Base-by-base conservation (phyloP, 1,140 invertebrate species). In the Globodera ellingtonae region DNA sequence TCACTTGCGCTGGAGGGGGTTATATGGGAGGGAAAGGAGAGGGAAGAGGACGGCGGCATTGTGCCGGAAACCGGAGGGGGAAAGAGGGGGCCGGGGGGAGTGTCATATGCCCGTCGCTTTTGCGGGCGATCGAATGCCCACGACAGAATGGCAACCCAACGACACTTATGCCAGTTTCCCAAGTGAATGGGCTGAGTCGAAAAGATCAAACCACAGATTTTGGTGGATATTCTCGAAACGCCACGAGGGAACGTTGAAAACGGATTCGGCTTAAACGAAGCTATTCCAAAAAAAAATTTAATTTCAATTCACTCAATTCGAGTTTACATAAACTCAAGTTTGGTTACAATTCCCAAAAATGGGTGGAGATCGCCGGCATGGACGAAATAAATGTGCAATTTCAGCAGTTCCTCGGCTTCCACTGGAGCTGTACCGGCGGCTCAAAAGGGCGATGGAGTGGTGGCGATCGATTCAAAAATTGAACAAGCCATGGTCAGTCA, bases 401-500 rank as follows among this genome's bases (percentile, higher is more conserved):
- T 77, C 24, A 77, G 75, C 69, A 69, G 75, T 67, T 77, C 75
- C 18, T 77, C 75, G 46, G 70, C 70, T 4, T 69, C 69, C 35
- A 82, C 79, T 52, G 52, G 71, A 18, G 82, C 82, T 56, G 52
- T 72, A 24, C 56, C 62, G 44, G 62, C 81, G 46, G 48, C 75
- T 35, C 82, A 77, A 18, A 81, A 67, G 70, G 73, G 35, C 56
- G 81, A 48, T 0, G 24, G 62, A 35, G 77, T 79, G 62, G 84
- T 85, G 35, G 86, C 85, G 9, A 85, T 85, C 46, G 84, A 84
- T 71, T 83, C 84, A 9, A 89, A 89, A 74, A 89, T 89, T 71
- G 88, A 89, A 69, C 88, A 89, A 65, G 88, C 88, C 8, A 89
- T 89, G 88, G 86, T 89, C 13, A 24, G 44, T 47, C 35, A n/a